These are phyloP conservation scores for Trichonephila clavata DNA, from an alignment of 1,140 invertebrate genomes.

Conservation along the genomic window DNA sequence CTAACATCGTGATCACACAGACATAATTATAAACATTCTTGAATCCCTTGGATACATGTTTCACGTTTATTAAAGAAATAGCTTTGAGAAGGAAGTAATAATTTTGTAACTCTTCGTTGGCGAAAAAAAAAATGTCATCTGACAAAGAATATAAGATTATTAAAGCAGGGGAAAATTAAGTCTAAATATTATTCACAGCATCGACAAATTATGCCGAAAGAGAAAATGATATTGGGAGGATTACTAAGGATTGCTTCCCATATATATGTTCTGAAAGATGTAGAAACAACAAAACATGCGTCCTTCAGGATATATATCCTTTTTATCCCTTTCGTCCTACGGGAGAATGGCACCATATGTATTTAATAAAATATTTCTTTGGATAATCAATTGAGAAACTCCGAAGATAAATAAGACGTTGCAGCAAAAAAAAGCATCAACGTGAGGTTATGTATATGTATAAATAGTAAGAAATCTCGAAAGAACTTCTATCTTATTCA, in stretches of 20 bases:
- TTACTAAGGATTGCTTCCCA: background rate
- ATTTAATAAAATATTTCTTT: slow-evolving; percentile 25
- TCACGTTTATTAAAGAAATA: no score
- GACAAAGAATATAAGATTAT: no score
- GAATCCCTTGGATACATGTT: no score
- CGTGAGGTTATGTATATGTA: background rate
- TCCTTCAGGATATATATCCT: background rate
- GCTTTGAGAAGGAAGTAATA: no score
- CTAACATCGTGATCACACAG: no score
- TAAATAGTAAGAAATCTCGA: background rate
- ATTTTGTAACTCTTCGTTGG: no score
- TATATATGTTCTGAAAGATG: background rate
- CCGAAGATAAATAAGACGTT: slow-evolving; percentile 1
- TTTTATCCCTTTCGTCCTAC: no score
- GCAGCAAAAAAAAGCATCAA: background rate
- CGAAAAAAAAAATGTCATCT: no score
- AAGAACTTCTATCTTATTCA: slow-evolving; percentile 2
- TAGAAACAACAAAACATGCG: background rate
- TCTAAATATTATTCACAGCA: no score
- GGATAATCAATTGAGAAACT: slow-evolving; percentile 20
- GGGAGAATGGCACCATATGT: background rate
- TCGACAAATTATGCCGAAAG: no score
- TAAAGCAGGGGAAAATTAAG: no score
- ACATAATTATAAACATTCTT: no score
- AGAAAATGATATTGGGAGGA: background rate